phyloP scores from a whole-genome alignment of 2,797 vertebrate genomes.

The Picus viridis region DNA sequence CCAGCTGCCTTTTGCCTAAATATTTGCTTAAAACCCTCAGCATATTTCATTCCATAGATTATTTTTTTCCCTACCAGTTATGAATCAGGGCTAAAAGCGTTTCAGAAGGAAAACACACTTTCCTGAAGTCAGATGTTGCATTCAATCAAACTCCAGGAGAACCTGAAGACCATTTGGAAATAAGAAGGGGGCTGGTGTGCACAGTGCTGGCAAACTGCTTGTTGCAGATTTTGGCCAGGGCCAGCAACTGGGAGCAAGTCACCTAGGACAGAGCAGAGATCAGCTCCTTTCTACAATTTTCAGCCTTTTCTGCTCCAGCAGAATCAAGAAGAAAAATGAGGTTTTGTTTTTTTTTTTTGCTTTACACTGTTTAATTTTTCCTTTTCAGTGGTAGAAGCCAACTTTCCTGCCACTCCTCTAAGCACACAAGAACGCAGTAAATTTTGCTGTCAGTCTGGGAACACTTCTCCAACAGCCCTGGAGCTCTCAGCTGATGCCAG shows the following conservation, averaged over 20 bases:
- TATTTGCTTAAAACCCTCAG: slow-evolving; percentile 59
- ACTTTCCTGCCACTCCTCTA: background rate
- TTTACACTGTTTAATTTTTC: background rate
- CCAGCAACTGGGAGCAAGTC: background rate
- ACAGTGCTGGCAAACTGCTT: background rate
- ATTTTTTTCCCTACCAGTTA: slow-evolving; percentile 51
- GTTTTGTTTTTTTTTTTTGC: background rate
- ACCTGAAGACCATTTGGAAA: background rate
- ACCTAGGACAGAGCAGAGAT: background rate
- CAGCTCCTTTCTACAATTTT: background rate
- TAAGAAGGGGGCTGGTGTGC: background rate
- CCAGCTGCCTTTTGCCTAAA: slow-evolving; percentile 67
- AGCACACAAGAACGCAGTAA: background rate
- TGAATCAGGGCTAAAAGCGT: slow-evolving; percentile 44
- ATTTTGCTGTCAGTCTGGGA: background rate
- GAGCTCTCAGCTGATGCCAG: background rate
- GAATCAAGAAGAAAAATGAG: background rate
- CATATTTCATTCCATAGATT: slow-evolving; percentile 56
- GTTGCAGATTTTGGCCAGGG: background rate
- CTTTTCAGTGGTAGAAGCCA: background rate
- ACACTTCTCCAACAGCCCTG: background rate
- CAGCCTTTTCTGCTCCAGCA: background rate
- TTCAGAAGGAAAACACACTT: slow-evolving; percentile 53
- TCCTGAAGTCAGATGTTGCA: slow-evolving; percentile 8
- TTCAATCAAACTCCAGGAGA: background rate